Evolutionary conservation across 2,797 vertebrate species (phyloP).

Genomic region (Sebastes hubbsi): DNA sequence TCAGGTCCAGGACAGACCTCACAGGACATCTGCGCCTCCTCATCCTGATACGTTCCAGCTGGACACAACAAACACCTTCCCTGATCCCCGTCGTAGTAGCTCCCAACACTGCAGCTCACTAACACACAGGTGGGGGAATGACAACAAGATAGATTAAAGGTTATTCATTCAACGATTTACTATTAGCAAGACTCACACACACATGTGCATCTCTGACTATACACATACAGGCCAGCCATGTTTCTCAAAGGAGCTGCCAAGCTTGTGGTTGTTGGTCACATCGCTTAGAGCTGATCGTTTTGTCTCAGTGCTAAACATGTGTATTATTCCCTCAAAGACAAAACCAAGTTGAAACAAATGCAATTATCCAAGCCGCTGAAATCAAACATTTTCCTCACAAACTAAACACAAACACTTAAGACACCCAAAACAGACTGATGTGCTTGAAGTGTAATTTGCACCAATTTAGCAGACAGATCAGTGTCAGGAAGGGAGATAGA

Average conservation of each 20-base stretch:
- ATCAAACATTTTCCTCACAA: conserved; percentile 19
- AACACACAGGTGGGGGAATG: conserved; percentile 48
- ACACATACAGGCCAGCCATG: not conserved
- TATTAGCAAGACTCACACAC: not conserved
- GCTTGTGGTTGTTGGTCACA: not conserved
- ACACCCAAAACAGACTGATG: conserved; percentile 25
- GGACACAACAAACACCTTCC: conserved; percentile 87
- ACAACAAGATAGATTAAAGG: conserved; percentile 3
- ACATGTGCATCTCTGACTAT: not conserved
- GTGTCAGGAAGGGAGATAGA: conserved; percentile 27
- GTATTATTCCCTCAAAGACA: not conserved
- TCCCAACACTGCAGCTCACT: conserved; percentile 88
- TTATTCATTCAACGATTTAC: not conserved
- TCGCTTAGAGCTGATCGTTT: not conserved
- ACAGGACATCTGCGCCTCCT: conserved; percentile 89
- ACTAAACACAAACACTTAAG: conserved; percentile 47
- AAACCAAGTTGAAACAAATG: not conserved
- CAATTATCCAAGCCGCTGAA: not conserved
- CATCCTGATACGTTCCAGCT: conserved; percentile 87
- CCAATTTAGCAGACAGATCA: conserved; percentile 27
- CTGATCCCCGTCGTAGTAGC: conserved; percentile 81
- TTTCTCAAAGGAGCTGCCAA: not conserved
- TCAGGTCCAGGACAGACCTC: conserved; percentile 84
- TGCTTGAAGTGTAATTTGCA: conserved; percentile 42
- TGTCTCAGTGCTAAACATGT: not conserved